Conservation (phyloP, 2,888 invertebrate species). For the Zygogramma bicolorata region DNA sequence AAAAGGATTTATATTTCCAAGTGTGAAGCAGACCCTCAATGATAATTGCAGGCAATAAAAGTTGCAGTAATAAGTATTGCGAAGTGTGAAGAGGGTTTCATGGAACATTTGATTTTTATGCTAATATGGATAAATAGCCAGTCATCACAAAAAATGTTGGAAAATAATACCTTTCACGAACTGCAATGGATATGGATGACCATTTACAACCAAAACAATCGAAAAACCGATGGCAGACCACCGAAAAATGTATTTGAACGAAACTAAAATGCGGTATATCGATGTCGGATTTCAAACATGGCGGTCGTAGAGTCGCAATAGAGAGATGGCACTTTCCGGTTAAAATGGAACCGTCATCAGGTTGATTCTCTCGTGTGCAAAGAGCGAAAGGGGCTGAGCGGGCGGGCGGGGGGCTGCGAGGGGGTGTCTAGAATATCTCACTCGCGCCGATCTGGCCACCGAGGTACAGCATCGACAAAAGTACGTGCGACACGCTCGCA, state of each 20-base stretch:
- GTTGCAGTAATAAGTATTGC: too few relatives aligned
- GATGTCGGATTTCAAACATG: background rate
- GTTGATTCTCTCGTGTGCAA: slow-evolving; percentile 40
- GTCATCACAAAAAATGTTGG: background rate
- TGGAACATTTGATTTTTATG: too few relatives aligned
- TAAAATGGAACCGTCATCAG: slow-evolving; percentile 57
- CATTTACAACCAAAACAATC: too few relatives aligned
- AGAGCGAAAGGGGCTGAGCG: slow-evolving; percentile 35
- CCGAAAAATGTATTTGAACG: background rate
- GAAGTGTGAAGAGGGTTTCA: too few relatives aligned
- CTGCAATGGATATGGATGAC: too few relatives aligned
- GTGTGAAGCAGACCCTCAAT: too few relatives aligned
- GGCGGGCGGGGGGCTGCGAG: slow-evolving; percentile 47
- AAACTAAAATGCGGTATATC: background rate
- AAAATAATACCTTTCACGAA: background rate
- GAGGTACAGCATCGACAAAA: slow-evolving; percentile 58
- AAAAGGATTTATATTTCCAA: too few relatives aligned
- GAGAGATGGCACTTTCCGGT: slow-evolving; percentile 52
- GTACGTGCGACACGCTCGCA: slow-evolving; percentile 60
- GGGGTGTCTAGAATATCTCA: slow-evolving; percentile 58
- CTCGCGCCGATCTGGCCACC: slow-evolving; percentile 60
- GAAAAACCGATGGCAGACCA: too few relatives aligned
- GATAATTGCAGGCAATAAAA: too few relatives aligned
- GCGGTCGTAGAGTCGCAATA: slow-evolving; percentile 25
- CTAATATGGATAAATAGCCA: too few relatives aligned